Conservation (phyloP, 2,888 invertebrate species). For the Caenorhabditis angaria region DNA sequence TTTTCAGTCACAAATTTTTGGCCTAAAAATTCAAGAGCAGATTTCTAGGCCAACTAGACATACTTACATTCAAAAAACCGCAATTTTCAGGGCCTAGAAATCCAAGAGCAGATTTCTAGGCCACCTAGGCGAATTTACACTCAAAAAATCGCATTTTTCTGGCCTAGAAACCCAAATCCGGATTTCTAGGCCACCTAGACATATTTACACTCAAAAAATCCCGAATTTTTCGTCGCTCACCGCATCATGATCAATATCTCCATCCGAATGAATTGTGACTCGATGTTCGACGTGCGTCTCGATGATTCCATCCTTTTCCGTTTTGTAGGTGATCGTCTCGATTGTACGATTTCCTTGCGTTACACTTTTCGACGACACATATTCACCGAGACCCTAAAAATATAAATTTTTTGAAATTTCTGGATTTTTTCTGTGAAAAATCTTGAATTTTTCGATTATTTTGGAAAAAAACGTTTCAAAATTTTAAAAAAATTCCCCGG, state of each 20-base stretch:
- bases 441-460: not conserved
- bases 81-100: too few species aligned
- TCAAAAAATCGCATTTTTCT: too few species aligned
- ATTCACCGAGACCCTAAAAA: slow-evolving; percentile 72
- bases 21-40: not conserved
- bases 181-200: too few species aligned
- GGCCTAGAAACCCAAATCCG: too few species aligned
- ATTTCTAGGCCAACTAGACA: not conserved
- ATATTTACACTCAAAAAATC: too few species aligned
- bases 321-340: slow-evolving; percentile 91
- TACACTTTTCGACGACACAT: slow-evolving; percentile 94
- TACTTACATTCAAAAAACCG: too few species aligned
- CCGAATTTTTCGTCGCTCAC: too few species aligned
- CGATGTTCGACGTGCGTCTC: slow-evolving; percentile 95
- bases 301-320: slow-evolving; percentile 94
- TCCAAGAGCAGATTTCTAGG: too few species aligned
- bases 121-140: too few species aligned
- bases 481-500: too few species aligned
- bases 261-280: slow-evolving; percentile 90
- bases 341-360: slow-evolving; percentile 96
- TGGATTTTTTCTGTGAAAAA: not conserved
- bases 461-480: too few species aligned
- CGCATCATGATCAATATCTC: slow-evolving; percentile 91
- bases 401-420: not conserved
- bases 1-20: too few species aligned